Conservation (phyloP, 2,888 invertebrate species). For the Eupithecia vulgata region DNA sequence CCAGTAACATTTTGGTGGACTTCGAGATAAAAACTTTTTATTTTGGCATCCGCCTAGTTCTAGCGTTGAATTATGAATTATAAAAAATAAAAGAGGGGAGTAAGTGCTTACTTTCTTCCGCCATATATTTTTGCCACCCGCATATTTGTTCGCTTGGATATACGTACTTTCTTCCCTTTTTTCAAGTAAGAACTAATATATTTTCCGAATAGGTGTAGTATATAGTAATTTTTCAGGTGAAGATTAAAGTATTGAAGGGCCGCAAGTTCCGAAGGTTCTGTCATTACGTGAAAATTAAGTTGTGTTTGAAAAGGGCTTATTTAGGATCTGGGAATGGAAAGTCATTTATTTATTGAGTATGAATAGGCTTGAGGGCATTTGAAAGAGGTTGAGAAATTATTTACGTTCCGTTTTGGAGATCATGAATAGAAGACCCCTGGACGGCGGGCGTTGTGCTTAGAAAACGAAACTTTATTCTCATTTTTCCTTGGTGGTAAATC, state of each 20-base stretch:
- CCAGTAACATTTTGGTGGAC: no score
- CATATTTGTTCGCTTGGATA: no score
- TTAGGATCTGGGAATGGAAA: slow-evolving; percentile 26
- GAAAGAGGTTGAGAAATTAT: slow-evolving; percentile 3
- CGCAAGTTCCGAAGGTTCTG: slow-evolving; percentile 41
- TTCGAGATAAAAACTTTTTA: no score
- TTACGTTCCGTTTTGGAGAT: not conserved
- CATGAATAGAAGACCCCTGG: not conserved
- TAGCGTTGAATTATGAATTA: no score
- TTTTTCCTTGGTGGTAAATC: not conserved
- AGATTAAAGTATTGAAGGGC: slow-evolving; percentile 49
- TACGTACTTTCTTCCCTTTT: no score
- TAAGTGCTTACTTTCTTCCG: no score
- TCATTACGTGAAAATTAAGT: slow-evolving; percentile 48
- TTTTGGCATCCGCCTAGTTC: no score
- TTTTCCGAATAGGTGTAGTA: no score
- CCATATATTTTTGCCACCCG: no score
- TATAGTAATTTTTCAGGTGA: slow-evolving; percentile 50
- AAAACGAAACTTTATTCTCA: not conserved
- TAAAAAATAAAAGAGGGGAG: no score
- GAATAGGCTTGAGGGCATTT: slow-evolving; percentile 23
- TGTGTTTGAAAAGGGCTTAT: slow-evolving; percentile 40
- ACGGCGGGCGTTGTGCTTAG: not conserved
- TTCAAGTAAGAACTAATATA: no score
- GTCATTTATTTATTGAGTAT: slow-evolving; percentile 34